Conservation (phyloP, 2,888 invertebrate genomes). For the Cantharis flavilabris region DNA sequence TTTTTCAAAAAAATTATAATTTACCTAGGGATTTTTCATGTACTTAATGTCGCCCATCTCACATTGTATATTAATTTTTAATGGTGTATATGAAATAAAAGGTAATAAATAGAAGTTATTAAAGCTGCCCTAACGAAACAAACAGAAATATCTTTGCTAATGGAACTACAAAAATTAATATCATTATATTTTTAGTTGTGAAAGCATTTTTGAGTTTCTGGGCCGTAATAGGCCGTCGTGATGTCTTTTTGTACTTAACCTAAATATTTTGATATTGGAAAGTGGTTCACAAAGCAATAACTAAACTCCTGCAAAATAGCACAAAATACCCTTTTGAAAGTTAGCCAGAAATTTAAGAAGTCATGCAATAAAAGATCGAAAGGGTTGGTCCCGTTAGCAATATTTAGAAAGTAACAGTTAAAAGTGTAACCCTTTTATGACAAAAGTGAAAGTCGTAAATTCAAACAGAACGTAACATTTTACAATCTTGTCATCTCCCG, state of each 20-base stretch:
- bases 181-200: too few species aligned
- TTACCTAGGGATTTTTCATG: background rate
- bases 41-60: background rate
- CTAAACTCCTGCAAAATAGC: background rate
- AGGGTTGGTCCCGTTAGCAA: background rate
- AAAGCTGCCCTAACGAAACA: too few species aligned
- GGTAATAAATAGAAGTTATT: too few species aligned
- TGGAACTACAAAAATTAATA: too few species aligned
- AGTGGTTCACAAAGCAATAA: background rate
- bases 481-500: conserved; percentile 12
- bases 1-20: background rate
- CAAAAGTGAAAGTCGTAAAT: conserved; percentile 25
- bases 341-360: background rate
- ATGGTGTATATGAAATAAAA: too few species aligned
- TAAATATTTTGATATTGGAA: background rate
- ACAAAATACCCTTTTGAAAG: background rate
- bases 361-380: background rate
- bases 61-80: too few species aligned
- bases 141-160: too few species aligned
- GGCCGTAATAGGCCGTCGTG: too few species aligned
- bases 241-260: too few species aligned
- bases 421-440: conserved; percentile 18
- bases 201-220: too few species aligned
- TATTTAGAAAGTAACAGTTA: background rate
- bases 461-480: conserved; percentile 3